Conservation (phyloP, 2,113 vertebrate genomes). For the Marmota flaviventris region DNA sequence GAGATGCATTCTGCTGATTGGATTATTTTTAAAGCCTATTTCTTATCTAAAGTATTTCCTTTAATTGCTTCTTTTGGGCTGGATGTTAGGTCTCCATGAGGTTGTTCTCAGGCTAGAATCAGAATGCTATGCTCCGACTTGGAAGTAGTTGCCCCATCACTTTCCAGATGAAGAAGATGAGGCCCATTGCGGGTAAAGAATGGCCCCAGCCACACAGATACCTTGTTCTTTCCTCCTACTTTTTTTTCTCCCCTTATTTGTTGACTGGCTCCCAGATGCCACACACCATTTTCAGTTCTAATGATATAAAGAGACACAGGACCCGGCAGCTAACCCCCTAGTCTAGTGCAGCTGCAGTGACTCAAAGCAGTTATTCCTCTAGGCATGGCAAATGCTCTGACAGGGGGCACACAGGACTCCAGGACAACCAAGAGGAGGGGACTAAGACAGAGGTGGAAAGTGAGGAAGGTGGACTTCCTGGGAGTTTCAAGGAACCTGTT, state of each 20-base stretch:
- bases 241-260: background rate
- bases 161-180: conserved; percentile 28
- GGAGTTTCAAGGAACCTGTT: background rate
- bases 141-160: background rate
- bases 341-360: background rate
- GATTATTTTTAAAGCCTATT: conserved; percentile 80
- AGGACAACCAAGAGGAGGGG: background rate
- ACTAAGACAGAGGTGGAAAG: conserved; percentile 16
- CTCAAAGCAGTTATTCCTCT: background rate
- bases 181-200: background rate
- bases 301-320: background rate
- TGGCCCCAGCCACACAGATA: background rate
- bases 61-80: conserved; percentile 60
- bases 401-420: background rate
- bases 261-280: background rate
- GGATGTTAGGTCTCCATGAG: conserved; percentile 53
- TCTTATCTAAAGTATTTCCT: conserved; percentile 78
- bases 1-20: conserved; percentile 78
- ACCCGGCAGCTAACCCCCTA: background rate
- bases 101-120: conserved; percentile 49
- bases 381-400: background rate
- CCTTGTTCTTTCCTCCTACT: background rate
- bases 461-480: background rate
- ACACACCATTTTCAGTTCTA: background rate
- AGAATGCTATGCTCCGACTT: conserved; percentile 28